Percentiles rank a stretch among this genome's conserved stretches.
These are phyloP conservation scores for Myotis pilosus DNA, from an alignment of 2,797 vertebrate genomes.

Conservation along the genomic window DNA sequence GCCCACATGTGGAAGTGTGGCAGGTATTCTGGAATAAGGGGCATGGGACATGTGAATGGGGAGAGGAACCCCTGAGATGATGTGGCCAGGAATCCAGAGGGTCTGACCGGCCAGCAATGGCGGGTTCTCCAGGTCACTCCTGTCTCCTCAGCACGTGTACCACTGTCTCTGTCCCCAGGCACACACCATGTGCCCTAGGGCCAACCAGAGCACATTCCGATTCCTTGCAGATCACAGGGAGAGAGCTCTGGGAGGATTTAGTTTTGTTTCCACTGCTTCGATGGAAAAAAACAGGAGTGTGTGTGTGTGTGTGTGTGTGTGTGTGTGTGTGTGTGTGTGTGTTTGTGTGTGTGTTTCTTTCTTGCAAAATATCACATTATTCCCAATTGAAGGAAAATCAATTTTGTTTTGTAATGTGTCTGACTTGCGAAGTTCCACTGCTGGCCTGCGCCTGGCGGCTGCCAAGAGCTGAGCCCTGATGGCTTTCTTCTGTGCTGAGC, in stretches of 20 bases:
- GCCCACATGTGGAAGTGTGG: not conserved
- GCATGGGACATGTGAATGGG: not conserved
- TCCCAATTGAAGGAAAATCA: conserved; percentile 72
- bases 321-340: too few relatives aligned
- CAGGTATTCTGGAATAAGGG: not conserved
- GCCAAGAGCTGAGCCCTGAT: conserved; percentile 30
- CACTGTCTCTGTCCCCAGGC: not conserved
- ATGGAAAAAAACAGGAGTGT: not conserved
- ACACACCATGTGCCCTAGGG: accelerated
- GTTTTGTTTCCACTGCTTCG: conserved; percentile 49
- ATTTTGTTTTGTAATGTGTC: conserved; percentile 70
- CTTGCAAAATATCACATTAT: conserved; percentile 61
- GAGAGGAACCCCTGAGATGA: not conserved
- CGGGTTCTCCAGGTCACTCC: accelerated
- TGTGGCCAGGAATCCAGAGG: not conserved
- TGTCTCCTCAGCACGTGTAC: not conserved
- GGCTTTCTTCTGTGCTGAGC: conserved; percentile 41
- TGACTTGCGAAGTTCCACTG: conserved; percentile 65
- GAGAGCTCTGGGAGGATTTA: conserved; percentile 6
- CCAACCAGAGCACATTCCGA: not conserved
- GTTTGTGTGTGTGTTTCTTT: not conserved
- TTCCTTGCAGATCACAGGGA: not conserved
- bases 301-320: too few relatives aligned
- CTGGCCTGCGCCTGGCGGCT: conserved; percentile 23
- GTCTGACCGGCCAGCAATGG: accelerated